Evolutionary conservation across 2,888 invertebrate genomes (phyloP).

Genomic region (Cephalotes varians): DNA sequence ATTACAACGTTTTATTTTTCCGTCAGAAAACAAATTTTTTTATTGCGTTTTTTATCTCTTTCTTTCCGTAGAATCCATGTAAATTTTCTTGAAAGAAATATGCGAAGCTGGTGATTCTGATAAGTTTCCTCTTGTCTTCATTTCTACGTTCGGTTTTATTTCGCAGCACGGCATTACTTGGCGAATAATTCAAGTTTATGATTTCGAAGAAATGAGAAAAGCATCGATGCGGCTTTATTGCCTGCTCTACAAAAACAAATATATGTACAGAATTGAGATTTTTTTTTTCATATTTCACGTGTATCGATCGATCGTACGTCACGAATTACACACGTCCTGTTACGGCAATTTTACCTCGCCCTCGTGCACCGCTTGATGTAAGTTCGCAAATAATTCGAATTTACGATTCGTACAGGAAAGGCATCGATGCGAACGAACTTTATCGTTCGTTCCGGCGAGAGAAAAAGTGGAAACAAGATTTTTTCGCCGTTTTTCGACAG

Average conservation of each 20-base stretch:
- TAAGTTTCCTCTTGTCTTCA: slow-evolving; percentile 31
- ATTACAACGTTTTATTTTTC: slow-evolving; percentile 23
- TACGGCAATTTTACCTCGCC: slow-evolving; percentile 10
- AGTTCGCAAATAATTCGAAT: slow-evolving; percentile 29
- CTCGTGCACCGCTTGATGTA: not conserved
- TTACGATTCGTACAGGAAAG: slow-evolving; percentile 23
- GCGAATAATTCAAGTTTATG: slow-evolving; percentile 49
- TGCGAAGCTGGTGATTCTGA: slow-evolving; percentile 19
- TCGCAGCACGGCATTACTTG: slow-evolving; percentile 16
- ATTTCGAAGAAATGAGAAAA: slow-evolving; percentile 19
- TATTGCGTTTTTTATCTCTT: slow-evolving; percentile 1
- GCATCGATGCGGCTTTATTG: slow-evolving; percentile 16
- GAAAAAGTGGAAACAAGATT: slow-evolving; percentile 46
- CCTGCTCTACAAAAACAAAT: not conserved
- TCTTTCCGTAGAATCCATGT: slow-evolving; percentile 2
- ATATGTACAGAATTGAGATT: not conserved
- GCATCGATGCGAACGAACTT: not conserved
- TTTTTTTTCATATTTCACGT: slow-evolving; percentile 24
- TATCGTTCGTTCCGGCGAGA: slow-evolving; percentile 5
- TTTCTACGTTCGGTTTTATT: slow-evolving; percentile 14
- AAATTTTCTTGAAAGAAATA: slow-evolving; percentile 26
- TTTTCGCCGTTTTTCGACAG: slow-evolving; percentile 32
- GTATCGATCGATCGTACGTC: slow-evolving; percentile 12
- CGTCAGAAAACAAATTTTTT: not conserved
- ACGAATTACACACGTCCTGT: not conserved